Evolutionary conservation across 2,888 invertebrate species (phyloP), one percentile per base, ranked within the genome.

Genomic region (Pycnomerus fuliginosus): DNA sequence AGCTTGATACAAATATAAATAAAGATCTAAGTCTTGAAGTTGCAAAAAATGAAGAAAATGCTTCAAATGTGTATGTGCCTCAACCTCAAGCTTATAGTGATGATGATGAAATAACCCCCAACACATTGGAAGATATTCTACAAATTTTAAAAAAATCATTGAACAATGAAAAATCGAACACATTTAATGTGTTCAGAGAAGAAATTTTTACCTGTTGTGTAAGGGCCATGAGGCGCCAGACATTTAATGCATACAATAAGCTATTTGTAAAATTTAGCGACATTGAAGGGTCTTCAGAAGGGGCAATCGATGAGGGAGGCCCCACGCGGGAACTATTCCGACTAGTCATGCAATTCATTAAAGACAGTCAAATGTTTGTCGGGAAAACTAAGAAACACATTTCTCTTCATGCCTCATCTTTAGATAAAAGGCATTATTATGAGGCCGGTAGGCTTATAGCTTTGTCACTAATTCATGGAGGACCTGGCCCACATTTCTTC

Each of bases 281-380:
- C 37, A 16, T 15, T 22, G 50, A 50, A 7, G 40, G 37, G 36
- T 16, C 16, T 16, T 25, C 33, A 10, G 51, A 55, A 47, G 53
- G 53, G 16, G 53, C 55, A 8, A 42, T 55, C 17, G 55, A 55
- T 44, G 33, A 36, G 22, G 51, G 55, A 22, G 55, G 55, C 27
- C 53, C 53, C 3, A 43, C 43, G 10, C 29, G 52, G n/a, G 53
- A 55, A 46, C 31, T 52, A 39, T 52, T 52, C 20, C 38, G 52
- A 38, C 41, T 53, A 35, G 23, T 34, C 30, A 13, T 52, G 16
- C 33, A 33, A 5, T 44, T 16, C 29, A 13, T 50, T 3, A 3
- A 34, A 50, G 31, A 49, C 17, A 45, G 48, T 34, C 15, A 14
- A n/a, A 16, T 52, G 16, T 50, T 50, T 40, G 14, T 11, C 13